Base-by-base conservation (phyloP, 2,797 vertebrate species). In the Pipistrellus pipistrellus region DNA sequence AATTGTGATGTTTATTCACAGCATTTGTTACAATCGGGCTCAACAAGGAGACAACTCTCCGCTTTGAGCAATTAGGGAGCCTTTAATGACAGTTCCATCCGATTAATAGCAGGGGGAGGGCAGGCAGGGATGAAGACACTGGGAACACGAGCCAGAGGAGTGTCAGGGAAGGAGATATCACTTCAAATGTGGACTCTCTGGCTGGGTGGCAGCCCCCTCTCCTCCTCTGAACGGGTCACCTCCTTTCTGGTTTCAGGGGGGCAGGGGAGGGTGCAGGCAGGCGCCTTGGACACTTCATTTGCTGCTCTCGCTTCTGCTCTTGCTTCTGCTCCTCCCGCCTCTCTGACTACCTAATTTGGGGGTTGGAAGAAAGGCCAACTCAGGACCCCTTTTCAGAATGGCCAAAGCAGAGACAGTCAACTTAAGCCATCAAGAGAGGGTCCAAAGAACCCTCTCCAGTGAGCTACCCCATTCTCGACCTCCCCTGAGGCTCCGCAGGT, bases 1-100 rank as follows among this genome's bases (percentile, higher is more conserved):
- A 93, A 13, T n/a, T 8, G 21, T 85, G 92, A 57, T 83, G 53
- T 88, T 38, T 90, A 71, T 89, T 88, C 66, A 6, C 44, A 10
- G 90, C 69, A 1, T 90, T 85, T 51, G 76, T 95, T 93, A 20
- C 27, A 95, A 94, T 78, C 23, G 57, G 94, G 92, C 92, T 94
- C 15, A 30, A 86, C 77, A 0, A 21, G 94, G 80, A 21, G 7
- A 77, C 66, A 92, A 25, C 87, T 88, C 71, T 84, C 27, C 51
- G 66, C 68, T 97, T 96, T 82, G 3, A 91, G 85, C 57, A 57
- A 76, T 96, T 94, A 78, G 72, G 83, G 57, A 93, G 73, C 15
- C 48, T 93, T 95, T 76, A 66, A 85, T 91, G 88, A 91, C 93
- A 93, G 62, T 41, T 0, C 94, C 66, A 32, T 96, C 94, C 83